A percentile compares a stretch with the other conserved stretches of the same genome.
phyloP scores from a whole-genome alignment of 2,113 vertebrate species.

The Oryctolagus cuniculus region DNA sequence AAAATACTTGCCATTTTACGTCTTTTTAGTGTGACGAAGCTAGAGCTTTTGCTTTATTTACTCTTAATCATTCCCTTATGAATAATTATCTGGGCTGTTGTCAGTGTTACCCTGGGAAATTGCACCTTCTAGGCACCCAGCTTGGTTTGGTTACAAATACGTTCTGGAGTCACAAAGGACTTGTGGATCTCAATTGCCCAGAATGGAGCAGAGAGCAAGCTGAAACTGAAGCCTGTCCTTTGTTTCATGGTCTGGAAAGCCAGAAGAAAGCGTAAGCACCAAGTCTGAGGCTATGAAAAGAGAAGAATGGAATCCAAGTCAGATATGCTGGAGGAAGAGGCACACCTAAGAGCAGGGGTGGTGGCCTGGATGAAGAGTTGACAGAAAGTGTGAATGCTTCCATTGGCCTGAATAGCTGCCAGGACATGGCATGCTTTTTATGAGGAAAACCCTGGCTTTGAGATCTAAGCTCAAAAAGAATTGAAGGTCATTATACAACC shows the following conservation, averaged over 20 bases:
- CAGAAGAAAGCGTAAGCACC: neutral
- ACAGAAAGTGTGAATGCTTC: neutral
- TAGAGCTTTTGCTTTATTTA: neutral
- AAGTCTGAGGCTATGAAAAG: neutral
- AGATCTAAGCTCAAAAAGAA: neutral
- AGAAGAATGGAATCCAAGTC: neutral
- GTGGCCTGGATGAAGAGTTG: neutral
- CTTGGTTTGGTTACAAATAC: neutral
- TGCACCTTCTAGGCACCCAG: accelerated
- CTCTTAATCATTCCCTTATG: neutral
- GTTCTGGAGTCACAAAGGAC: neutral
- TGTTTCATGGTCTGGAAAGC: neutral
- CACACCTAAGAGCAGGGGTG: too few relatives aligned
- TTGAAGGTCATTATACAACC: neutral
- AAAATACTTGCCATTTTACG: constrained; percentile 18
- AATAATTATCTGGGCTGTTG: neutral
- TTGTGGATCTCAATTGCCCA: neutral
- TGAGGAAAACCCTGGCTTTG: neutral
- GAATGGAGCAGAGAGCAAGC: neutral
- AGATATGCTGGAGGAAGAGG: neutral
- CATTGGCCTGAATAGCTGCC: neutral
- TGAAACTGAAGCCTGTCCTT: neutral
- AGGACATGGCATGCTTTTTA: neutral
- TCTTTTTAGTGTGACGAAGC: constrained; percentile 7
- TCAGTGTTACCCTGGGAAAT: neutral